phyloP scores from a whole-genome alignment of 2,797 vertebrate genomes.

The Mormyrops attenuatus region DNA sequence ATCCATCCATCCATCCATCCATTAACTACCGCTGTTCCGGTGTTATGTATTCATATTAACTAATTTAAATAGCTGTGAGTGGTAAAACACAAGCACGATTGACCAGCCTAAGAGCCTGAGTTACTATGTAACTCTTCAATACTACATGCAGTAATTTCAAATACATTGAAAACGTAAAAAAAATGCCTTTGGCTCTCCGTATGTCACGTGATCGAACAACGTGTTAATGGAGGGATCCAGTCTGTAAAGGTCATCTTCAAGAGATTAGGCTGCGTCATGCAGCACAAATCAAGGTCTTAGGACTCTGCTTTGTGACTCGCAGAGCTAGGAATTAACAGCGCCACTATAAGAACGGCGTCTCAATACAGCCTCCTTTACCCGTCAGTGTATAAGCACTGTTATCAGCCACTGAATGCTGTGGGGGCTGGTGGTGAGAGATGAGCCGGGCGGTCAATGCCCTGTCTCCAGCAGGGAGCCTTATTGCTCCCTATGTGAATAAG shows the following conservation, averaged over 20 bases:
- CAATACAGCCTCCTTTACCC: neutral
- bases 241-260: neutral
- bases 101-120: neutral
- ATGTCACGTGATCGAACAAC: neutral
- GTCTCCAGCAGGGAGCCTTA: neutral
- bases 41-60: neutral
- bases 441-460: neutral
- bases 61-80: neutral
- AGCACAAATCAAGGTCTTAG: neutral
- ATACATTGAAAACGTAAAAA: neutral
- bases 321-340: neutral
- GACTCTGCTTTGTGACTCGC: neutral
- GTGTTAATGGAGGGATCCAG: neutral
- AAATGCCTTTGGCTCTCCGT: neutral
- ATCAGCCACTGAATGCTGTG: neutral
- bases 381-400: neutral
- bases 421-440: neutral
- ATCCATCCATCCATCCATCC: no score
- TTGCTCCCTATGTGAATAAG: neutral
- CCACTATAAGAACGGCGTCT: neutral
- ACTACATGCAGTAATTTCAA: neutral
- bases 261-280: neutral
- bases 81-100: neutral
- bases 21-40: no score
- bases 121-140: neutral